A percentile compares a stretch with the other conserved stretches of the same genome.
phyloP scores from a whole-genome alignment of 2,888 invertebrate species.

The Aquatica leii region DNA sequence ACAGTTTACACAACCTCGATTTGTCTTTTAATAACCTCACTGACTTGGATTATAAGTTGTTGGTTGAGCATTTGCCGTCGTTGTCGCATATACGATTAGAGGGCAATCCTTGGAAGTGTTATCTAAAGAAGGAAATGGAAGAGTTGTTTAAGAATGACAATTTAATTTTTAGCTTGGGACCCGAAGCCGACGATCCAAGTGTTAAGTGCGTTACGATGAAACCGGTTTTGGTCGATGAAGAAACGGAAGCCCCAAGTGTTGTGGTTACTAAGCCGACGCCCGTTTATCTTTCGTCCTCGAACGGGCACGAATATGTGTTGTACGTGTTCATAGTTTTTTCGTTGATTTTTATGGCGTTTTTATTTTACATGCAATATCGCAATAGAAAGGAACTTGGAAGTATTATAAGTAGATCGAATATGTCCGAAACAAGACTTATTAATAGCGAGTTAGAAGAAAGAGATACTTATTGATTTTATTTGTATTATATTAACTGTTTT shows the following conservation, averaged over 20 bases:
- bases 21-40: constrained; percentile 52
- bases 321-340: constrained; percentile 45
- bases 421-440: constrained; percentile 30
- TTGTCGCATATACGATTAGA: constrained; percentile 51
- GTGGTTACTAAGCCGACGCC: not conserved
- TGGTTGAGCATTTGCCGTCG: constrained; percentile 52
- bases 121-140: constrained; percentile 54
- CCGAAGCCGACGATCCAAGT: constrained; percentile 37
- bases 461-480: constrained; percentile 20
- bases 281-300: not conserved
- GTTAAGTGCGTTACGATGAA: constrained; percentile 45
- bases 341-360: constrained; percentile 46
- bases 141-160: constrained; percentile 52
- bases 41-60: constrained; percentile 53
- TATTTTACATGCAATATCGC: constrained; percentile 50
- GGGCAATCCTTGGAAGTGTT: constrained; percentile 53
- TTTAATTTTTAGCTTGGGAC: constrained; percentile 50
- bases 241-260: not conserved
- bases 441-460: constrained; percentile 32
- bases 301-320: constrained; percentile 33
- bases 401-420: constrained; percentile 16
- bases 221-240: not conserved
- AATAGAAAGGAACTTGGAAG: not conserved
- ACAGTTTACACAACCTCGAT: constrained; percentile 55
- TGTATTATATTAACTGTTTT: constrained; percentile 3